Percentiles rank a stretch among this genome's conserved stretches.
Conservation (phyloP, 2,797 vertebrate species). For the Mus spretus region DNA sequence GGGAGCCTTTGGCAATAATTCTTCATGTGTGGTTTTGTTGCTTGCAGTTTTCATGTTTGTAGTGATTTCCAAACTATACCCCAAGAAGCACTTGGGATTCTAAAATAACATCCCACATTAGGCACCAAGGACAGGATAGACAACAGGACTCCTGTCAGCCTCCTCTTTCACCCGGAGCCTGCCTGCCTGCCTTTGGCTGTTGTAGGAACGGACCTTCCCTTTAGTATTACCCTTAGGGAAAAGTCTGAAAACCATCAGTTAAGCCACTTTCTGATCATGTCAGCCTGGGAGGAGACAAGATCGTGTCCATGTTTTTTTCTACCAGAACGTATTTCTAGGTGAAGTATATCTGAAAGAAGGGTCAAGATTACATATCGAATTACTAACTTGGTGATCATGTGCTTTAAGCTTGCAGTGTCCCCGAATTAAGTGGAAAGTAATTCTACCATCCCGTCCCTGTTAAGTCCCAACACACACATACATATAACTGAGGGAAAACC, state of each 20-base stretch:
- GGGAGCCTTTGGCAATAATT: conserved; percentile 62
- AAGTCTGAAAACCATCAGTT: conserved; percentile 20
- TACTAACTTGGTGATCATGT: background rate
- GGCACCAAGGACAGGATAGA: background rate
- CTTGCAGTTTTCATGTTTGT: conserved; percentile 13
- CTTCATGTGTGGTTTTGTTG: conserved; percentile 35
- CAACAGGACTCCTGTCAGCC: background rate
- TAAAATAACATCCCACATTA: background rate
- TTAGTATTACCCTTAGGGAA: background rate
- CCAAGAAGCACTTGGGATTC: background rate
- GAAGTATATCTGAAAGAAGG: conserved; percentile 1
- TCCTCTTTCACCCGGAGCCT: background rate
- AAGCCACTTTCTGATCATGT: background rate
- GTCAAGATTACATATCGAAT: conserved; percentile 18
- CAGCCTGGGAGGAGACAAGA: background rate
- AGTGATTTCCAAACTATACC: conserved; percentile 19
- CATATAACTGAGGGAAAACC: background rate
- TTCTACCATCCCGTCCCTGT: background rate
- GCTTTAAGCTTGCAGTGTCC: background rate
- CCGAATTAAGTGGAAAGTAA: background rate
- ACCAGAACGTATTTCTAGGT: conserved; percentile 44
- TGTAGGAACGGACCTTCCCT: background rate
- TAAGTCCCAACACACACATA: background rate
- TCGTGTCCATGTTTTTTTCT: background rate
- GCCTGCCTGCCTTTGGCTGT: background rate